Conservation (phyloP, 2,888 invertebrate species). For the Scaptomyza reducta region DNA sequence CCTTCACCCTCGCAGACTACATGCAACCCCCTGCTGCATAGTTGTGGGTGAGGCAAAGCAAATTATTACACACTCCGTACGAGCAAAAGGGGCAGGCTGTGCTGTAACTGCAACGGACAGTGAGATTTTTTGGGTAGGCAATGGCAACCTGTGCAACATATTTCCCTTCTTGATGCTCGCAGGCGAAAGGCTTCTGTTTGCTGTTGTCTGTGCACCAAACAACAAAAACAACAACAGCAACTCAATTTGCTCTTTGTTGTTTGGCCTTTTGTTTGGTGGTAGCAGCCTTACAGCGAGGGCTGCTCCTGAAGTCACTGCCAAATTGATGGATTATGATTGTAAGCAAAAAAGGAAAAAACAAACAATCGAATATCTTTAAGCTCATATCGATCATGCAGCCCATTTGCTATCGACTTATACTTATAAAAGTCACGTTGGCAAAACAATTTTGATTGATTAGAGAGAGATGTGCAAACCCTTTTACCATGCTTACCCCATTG, state of each 20-base stretch:
- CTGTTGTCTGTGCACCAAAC: constrained; percentile 50
- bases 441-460: constrained; percentile 36
- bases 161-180: constrained; percentile 38
- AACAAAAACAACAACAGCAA: constrained; percentile 25
- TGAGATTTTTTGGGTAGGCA: constrained; percentile 62
- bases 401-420: constrained; percentile 4
- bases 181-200: constrained; percentile 59
- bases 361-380: constrained; percentile 1
- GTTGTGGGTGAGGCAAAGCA: constrained; percentile 51
- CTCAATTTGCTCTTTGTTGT: constrained; percentile 63
- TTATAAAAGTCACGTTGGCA: constrained; percentile 27
- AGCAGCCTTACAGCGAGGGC: constrained; percentile 54
- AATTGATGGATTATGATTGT: constrained; percentile 48
- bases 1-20: neutral
- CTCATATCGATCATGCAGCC: constrained; percentile 30
- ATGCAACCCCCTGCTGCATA: constrained; percentile 45
- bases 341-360: neutral
- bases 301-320: constrained; percentile 35
- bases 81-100: neutral
- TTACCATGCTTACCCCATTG: neutral
- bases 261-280: constrained; percentile 66
- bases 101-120: constrained; percentile 65
- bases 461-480: neutral
- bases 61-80: constrained; percentile 69
- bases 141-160: constrained; percentile 75